These are phyloP conservation scores for Orycteropus afer DNA, from an alignment of 2,113 vertebrate species.

Conservation along the genomic window DNA sequence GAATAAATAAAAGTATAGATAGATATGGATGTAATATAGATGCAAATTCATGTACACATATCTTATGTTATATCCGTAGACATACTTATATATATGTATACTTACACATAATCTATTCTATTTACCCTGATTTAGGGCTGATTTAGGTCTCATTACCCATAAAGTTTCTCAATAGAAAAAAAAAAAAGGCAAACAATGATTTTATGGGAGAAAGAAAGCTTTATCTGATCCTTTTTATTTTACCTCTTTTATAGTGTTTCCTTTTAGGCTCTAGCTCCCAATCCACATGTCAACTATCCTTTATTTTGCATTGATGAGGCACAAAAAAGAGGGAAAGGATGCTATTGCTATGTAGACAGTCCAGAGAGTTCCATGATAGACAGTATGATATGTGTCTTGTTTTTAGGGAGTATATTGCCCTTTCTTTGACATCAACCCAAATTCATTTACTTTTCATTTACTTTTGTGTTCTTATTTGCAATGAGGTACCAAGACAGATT, in stretches of 20 bases:
- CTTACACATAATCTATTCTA: constrained; percentile 5
- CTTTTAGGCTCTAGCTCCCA: background rate
- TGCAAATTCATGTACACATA: background rate
- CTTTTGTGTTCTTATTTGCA: background rate
- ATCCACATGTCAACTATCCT: background rate
- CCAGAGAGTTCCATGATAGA: background rate
- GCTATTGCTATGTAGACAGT: background rate
- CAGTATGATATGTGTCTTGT: background rate
- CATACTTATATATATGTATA: background rate
- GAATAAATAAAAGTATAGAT: background rate
- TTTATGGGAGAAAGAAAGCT: background rate
- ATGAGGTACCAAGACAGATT: background rate
- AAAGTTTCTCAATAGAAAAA: constrained; percentile 6
- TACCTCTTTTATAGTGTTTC: background rate
- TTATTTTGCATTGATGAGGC: background rate
- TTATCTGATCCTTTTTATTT: background rate
- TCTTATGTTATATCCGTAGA: background rate
- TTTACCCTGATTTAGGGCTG: background rate
- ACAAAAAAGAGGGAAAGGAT: background rate
- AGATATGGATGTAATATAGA: background rate
- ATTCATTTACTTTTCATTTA: background rate
- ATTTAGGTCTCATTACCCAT: background rate
- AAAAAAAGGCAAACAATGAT: background rate
- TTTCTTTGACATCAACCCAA: background rate
- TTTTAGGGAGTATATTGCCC: background rate